Evolutionary conservation across 2,797 vertebrate species (phyloP).

Genomic region (Phoebastria nigripes): DNA sequence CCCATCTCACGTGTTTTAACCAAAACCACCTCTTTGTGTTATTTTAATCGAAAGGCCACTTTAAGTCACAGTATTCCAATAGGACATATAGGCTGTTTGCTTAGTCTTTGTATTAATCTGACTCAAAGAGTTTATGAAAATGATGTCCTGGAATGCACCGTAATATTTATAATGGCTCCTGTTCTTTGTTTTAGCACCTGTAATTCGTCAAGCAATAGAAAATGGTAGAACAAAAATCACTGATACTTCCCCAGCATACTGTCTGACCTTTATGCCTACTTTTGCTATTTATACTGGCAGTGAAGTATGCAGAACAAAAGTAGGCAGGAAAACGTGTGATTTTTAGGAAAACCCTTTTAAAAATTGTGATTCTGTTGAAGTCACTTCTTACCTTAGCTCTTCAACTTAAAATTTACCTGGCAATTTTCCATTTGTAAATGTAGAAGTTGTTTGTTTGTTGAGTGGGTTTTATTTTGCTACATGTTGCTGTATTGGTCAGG

Average conservation of each 20-base stretch:
- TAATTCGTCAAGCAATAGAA: neutral
- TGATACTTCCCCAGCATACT: neutral
- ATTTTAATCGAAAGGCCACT: neutral
- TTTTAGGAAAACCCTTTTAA: neutral
- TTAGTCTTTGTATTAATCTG: neutral
- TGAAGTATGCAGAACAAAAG: neutral
- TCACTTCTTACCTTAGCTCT: neutral
- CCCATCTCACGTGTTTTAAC: neutral
- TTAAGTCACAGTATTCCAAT: neutral
- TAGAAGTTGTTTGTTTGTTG: neutral
- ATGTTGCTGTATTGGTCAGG: neutral
- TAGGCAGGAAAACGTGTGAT: neutral
- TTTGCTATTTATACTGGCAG: neutral
- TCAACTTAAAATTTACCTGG: neutral
- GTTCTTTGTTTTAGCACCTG: neutral
- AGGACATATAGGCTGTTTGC: neutral
- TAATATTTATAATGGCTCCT: neutral
- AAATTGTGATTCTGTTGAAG: neutral
- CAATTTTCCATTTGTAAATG: neutral
- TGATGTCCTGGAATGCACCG: neutral
- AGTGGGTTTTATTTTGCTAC: neutral
- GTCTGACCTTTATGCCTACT: neutral
- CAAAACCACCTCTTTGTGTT: neutral
- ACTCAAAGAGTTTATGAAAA: neutral
- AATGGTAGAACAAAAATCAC: neutral